Base-by-base conservation (phyloP, 2,797 vertebrate species). In the Arrhamphus sclerolepis region DNA sequence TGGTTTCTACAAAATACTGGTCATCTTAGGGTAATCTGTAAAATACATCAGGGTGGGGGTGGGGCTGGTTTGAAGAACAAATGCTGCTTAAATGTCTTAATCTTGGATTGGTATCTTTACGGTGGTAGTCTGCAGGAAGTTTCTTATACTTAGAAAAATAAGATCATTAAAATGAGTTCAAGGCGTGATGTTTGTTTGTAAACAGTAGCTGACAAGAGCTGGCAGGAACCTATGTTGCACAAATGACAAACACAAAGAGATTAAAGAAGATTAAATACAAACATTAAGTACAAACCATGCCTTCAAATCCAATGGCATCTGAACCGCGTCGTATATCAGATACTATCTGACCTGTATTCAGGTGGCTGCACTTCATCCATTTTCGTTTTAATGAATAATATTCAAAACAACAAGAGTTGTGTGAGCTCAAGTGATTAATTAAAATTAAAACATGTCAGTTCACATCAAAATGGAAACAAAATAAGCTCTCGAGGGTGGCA, bases 401-500 rank as follows among this genome's bases (percentile, higher is more conserved):
- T 19, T 16, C 47, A 54, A 19, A 46, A 20, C 46, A 24, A 21
- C 22, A n/a, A 56, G 41, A 57, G 22, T 11, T 16, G 49, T 8
- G 50, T 11, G 3, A 56, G 44, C 42, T 65, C 19, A 20, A 22
- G 38, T 29, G 51, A 51, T 20, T 34, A 52, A 56, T 56, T 59
- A 14, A 49, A 46, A 44, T 7, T 3, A 44, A n/a, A 46, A 48
- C 14, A 39, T 60, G 62, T 21, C 26, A 38, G 29, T 46, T 72
- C 41, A 17, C 44, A 70, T 63, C 40, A 73, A 68, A 56, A 46
- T 2, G 20, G 38, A 31, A 56, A 52, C 40, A 26, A 60, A 70
- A 28, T 28, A 31, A 65, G 48, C 17, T 28, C 20, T n/a, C n/a
- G n/a, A n/a, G n/a, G n/a, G n/a, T n/a, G n/a, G n/a, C n/a, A n/a